These are phyloP conservation scores for Nemoura dubitans DNA, from an alignment of 2,888 invertebrate genomes.

Conservation along the genomic window DNA sequence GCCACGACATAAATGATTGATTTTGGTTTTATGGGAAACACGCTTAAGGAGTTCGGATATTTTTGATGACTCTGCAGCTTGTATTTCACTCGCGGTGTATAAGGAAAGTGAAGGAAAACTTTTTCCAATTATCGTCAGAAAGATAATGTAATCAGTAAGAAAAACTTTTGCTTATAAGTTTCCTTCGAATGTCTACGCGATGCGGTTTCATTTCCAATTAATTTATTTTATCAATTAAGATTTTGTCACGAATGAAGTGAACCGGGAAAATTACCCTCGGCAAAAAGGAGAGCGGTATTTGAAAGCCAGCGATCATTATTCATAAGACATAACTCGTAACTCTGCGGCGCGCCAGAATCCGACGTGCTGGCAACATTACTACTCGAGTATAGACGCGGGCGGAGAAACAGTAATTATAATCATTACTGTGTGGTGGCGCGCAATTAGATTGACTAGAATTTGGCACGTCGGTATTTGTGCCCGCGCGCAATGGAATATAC, in stretches of 20 bases:
- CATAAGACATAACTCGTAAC: constrained; percentile 18
- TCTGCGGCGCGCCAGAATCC: not conserved
- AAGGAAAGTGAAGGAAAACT: not conserved
- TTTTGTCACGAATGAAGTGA: constrained; percentile 27
- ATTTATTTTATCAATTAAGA: constrained; percentile 33
- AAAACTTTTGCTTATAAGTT: constrained; percentile 3
- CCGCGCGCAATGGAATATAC: not conserved
- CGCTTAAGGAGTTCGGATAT: not conserved
- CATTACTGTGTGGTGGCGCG: not conserved
- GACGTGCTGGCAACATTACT: not conserved
- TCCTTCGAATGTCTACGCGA: not conserved
- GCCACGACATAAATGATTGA: not conserved
- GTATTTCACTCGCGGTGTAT: not conserved
- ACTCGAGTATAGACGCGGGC: too few relatives aligned
- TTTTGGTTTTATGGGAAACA: not conserved
- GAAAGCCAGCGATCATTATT: not conserved
- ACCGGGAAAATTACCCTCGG: constrained; percentile 8
- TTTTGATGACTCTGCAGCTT: constrained; percentile 12
- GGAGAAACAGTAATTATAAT: constrained; percentile 26
- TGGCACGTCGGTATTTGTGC: not conserved
- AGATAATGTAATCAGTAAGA: not conserved
- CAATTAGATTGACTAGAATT: constrained; percentile 28
- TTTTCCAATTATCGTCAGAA: constrained; percentile 7
- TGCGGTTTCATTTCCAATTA: constrained; percentile 32
- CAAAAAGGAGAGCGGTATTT: not conserved